phyloP scores from a whole-genome alignment of 2,888 invertebrate genomes.

The Eucera pruinosa region DNA sequence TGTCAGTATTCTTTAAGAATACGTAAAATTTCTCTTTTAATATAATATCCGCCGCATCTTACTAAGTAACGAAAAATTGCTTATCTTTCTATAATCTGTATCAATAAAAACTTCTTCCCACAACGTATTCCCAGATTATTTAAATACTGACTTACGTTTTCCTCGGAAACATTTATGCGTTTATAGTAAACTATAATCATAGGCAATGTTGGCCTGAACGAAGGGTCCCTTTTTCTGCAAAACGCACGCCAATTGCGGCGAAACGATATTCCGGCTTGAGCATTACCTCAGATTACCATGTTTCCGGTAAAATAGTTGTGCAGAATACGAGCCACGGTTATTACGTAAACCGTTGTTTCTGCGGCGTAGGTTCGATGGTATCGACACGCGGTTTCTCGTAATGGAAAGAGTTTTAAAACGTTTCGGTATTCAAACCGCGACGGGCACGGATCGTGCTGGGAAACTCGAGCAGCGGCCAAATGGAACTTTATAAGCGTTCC shows the following conservation, averaged over 20 bases:
- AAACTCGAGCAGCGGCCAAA: slow-evolving; percentile 52
- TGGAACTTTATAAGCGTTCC: slow-evolving; percentile 13
- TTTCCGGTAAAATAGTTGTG: slow-evolving; percentile 32
- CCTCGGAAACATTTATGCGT: background rate
- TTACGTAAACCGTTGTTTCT: slow-evolving; percentile 46
- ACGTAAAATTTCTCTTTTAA: no score
- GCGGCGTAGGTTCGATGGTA: slow-evolving; percentile 38
- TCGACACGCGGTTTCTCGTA: slow-evolving; percentile 50
- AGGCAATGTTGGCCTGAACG: background rate
- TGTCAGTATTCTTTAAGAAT: no score
- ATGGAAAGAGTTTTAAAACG: slow-evolving; percentile 42
- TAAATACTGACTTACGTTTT: background rate
- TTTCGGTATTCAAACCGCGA: slow-evolving; percentile 60
- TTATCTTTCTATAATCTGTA: no score
- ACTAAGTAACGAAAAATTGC: no score
- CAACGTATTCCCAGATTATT: no score
- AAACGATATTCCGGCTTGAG: background rate
- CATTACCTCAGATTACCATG: slow-evolving; percentile 9
- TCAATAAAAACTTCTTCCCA: no score
- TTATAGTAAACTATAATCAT: background rate
- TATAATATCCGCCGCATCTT: no score
- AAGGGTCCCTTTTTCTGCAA: background rate
- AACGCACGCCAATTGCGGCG: background rate
- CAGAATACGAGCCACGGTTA: slow-evolving; percentile 20
- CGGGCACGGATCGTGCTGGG: slow-evolving; percentile 40